A percentile compares a stretch with the other conserved stretches of the same genome.
These are phyloP conservation scores for Corvus cornix DNA, from an alignment of 2,113 vertebrate genomes.

Conservation along the genomic window DNA sequence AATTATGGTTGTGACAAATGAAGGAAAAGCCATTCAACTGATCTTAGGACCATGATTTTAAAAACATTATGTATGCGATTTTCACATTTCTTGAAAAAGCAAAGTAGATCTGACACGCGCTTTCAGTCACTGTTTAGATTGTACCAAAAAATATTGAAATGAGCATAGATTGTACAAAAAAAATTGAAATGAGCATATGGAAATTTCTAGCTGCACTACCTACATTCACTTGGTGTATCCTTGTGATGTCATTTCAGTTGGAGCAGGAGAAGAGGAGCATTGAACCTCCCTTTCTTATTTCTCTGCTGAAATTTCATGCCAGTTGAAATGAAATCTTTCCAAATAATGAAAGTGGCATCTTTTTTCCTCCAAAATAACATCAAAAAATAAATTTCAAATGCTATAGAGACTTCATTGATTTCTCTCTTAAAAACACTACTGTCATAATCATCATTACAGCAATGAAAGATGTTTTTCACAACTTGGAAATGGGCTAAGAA, in stretches of 20 bases:
- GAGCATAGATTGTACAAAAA: not conserved
- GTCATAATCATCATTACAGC: not conserved
- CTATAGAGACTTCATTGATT: not conserved
- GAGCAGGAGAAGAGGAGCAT: not conserved
- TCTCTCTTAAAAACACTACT: not conserved
- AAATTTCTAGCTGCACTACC: not conserved
- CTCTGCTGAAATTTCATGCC: not conserved
- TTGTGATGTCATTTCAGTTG: not conserved
- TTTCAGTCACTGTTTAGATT: not conserved
- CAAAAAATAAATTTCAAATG: not conserved
- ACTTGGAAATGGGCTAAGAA: not conserved
- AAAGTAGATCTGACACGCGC: not conserved
- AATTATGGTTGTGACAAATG: constrained; percentile 43
- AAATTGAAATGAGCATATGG: not conserved
- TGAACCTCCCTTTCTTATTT: not conserved
- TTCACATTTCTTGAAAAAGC: not conserved
- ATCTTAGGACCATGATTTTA: not conserved
- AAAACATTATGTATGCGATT: not conserved
- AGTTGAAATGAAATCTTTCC: not conserved
- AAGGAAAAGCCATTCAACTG: not conserved
- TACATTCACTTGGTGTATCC: not conserved
- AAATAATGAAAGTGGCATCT: not conserved
- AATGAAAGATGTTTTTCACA: not conserved
- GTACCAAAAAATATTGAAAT: not conserved
- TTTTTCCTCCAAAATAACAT: not conserved